A percentile compares a stretch with the other conserved stretches of the same genome.
Evolutionary conservation across 2,888 invertebrate genomes (phyloP).

Genomic region (Cerastis rubricosa): DNA sequence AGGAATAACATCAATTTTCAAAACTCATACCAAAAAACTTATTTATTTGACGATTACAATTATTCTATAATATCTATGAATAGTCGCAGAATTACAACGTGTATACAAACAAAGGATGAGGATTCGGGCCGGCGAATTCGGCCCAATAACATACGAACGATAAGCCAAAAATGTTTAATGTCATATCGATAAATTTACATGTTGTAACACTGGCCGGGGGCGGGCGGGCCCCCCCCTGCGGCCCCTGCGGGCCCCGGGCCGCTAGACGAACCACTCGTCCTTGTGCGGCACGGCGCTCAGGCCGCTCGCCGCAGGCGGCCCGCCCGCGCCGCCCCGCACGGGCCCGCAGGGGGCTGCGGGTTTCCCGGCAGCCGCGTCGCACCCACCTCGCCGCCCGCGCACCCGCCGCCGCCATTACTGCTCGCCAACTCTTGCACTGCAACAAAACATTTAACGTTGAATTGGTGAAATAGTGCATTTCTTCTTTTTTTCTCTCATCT

Average conservation of each 20-base stretch:
- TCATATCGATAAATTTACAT: constrained; percentile 90
- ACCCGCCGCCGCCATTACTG: constrained; percentile 90
- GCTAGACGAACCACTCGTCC: constrained; percentile 94
- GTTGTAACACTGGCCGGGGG: constrained; percentile 84
- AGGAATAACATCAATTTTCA: constrained; percentile 68
- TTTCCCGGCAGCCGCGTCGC: constrained; percentile 94
- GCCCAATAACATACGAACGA: constrained; percentile 88
- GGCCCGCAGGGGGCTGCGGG: constrained; percentile 98
- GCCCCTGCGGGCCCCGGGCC: constrained; percentile 79
- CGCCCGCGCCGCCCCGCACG: constrained; percentile 94
- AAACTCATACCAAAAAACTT: constrained; percentile 69
- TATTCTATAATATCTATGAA: constrained; percentile 71
- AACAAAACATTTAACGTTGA: background rate
- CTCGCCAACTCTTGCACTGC: constrained; percentile 94
- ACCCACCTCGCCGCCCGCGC: constrained; percentile 90
- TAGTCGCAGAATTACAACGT: constrained; percentile 70
- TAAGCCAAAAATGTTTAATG: constrained; percentile 91
- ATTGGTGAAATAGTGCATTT: background rate
- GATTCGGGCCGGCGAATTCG: constrained; percentile 70
- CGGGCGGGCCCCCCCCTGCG: constrained; percentile 68
- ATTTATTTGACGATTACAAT: constrained; percentile 71
- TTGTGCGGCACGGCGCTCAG: constrained; percentile 95
- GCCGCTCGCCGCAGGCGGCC: constrained; percentile 98
- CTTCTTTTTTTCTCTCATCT: background rate
- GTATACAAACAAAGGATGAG: constrained; percentile 65